phyloP scores from a whole-genome alignment of 2,797 vertebrate species.

The Megaceryle alcyon region DNA sequence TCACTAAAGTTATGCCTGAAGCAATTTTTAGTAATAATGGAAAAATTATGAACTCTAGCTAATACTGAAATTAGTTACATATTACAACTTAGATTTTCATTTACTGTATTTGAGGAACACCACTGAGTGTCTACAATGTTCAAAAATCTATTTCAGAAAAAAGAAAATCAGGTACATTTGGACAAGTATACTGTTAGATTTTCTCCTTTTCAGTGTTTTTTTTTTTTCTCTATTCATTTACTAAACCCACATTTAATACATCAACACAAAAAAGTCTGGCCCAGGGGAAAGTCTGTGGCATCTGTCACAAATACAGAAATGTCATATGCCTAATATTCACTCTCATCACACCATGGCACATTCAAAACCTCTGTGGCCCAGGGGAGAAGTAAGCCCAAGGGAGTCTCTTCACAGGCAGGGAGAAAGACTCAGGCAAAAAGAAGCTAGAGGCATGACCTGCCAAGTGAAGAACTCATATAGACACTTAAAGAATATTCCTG shows the following conservation, averaged over 20 bases:
- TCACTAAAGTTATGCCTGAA: neutral
- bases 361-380: neutral
- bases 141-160: neutral
- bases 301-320: conserved; percentile 12
- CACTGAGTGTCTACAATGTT: neutral
- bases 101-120: neutral
- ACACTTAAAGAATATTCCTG: neutral
- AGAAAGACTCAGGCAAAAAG: neutral
- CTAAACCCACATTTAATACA: neutral
- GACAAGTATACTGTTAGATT: neutral
- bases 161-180: neutral
- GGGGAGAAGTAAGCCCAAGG: neutral
- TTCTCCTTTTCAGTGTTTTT: neutral
- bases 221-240: neutral
- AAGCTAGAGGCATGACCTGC: neutral
- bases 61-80: neutral
- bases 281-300: neutral
- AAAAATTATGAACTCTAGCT: neutral
- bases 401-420: neutral
- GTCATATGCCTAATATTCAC: neutral
- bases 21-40: neutral
- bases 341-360: neutral
- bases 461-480: neutral
- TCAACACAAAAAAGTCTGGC: neutral
- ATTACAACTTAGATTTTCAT: neutral